A percentile compares a stretch with the other conserved stretches of the same genome.
Conservation (phyloP, 2,113 vertebrate genomes). For the Mastomys coucha region DNA sequence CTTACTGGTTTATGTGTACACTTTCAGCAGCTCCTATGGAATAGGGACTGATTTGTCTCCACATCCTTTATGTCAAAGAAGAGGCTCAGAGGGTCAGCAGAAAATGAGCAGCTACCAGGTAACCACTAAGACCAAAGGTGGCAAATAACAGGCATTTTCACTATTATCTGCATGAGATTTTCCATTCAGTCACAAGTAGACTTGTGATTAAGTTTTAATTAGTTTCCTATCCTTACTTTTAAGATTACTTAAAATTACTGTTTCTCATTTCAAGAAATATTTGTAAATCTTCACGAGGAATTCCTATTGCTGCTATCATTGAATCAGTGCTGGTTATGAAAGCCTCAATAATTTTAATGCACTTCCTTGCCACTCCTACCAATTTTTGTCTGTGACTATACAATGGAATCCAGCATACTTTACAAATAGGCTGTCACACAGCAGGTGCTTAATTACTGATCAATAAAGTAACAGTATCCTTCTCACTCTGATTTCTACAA, state of each 20-base stretch:
- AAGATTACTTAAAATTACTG: slow-evolving; percentile 28
- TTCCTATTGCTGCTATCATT: not conserved
- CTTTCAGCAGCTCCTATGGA: not conserved
- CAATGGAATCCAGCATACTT: not conserved
- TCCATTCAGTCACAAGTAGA: not conserved
- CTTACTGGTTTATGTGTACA: not conserved
- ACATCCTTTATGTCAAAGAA: not conserved
- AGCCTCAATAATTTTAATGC: not conserved
- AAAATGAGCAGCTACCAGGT: not conserved
- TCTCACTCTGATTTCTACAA: not conserved
- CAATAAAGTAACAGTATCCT: slow-evolving; percentile 12
- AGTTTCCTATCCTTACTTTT: not conserved
- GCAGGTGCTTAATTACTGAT: not conserved
- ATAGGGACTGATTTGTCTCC: not conserved
- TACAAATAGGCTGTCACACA: not conserved
- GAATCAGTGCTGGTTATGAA: not conserved
- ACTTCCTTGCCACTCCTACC: not conserved
- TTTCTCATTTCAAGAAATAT: slow-evolving; percentile 38
- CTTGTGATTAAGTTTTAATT: not conserved
- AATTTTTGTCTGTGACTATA: not conserved
- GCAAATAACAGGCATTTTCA: not conserved
- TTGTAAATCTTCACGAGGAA: slow-evolving; percentile 1
- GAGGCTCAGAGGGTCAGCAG: not conserved
- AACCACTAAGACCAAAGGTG: not conserved
- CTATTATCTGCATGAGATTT: not conserved